These are phyloP conservation scores for Pseudonaja textilis DNA, from an alignment of 2,113 vertebrate genomes.

Conservation along the genomic window DNA sequence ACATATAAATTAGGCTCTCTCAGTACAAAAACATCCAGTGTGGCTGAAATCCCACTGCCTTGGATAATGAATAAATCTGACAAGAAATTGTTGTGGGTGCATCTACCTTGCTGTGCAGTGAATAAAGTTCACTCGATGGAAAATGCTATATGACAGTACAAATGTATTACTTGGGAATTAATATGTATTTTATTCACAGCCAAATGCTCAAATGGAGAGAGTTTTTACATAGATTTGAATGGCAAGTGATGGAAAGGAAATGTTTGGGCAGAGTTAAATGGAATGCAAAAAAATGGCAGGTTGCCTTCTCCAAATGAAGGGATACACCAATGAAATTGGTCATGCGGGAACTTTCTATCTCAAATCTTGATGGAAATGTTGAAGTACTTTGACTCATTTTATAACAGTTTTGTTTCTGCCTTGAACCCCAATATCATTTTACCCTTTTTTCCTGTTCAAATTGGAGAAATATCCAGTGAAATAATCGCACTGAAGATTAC, in stretches of 20 bases:
- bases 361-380: neutral
- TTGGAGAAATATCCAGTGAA: constrained; percentile 15
- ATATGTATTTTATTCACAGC: constrained; percentile 69
- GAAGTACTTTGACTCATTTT: constrained; percentile 5
- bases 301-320: constrained; percentile 31
- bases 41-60: constrained; percentile 53
- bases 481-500: neutral
- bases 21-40: constrained; percentile 22
- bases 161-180: constrained; percentile 66
- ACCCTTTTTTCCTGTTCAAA: neutral
- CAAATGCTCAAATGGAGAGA: constrained; percentile 59
- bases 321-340: constrained; percentile 13
- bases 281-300: constrained; percentile 50
- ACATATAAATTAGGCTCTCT: neutral
- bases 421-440: neutral
- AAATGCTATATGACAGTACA: constrained; percentile 63
- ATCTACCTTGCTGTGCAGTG: constrained; percentile 58
- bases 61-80: constrained; percentile 66
- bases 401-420: neutral
- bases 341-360: neutral
- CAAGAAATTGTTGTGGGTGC: constrained; percentile 63
- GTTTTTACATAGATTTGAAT: constrained; percentile 63
- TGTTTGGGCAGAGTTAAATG: constrained; percentile 61
- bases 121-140: constrained; percentile 68
- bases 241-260: constrained; percentile 58